Conservation (phyloP, 2,113 vertebrate genomes). For the Opisthocomus hoazin region DNA sequence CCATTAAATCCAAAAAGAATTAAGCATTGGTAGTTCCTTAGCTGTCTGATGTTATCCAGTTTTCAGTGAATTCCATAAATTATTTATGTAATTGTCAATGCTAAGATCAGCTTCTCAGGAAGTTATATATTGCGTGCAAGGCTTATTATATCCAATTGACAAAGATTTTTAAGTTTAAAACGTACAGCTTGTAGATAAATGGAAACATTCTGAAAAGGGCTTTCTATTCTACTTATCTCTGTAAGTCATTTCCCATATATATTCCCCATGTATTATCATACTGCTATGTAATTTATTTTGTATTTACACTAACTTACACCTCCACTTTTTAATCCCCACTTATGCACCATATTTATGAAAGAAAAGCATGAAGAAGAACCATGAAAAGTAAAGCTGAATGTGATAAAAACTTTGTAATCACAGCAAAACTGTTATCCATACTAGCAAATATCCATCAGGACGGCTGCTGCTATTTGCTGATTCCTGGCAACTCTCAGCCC, state of each 20-base stretch:
- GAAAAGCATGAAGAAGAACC: background rate
- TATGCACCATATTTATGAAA: background rate
- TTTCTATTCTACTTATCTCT: background rate
- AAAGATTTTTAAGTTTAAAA: slow-evolving; percentile 3
- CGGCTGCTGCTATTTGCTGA: background rate
- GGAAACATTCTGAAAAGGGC: background rate
- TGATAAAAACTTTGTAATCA: background rate
- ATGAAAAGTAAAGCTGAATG: background rate
- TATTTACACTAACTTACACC: background rate
- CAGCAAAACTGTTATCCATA: background rate
- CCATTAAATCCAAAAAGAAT: background rate
- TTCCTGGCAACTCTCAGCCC: background rate
- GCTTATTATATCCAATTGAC: background rate
- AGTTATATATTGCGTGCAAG: background rate
- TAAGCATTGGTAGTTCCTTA: background rate
- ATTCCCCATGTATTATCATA: background rate
- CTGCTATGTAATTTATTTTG: background rate
- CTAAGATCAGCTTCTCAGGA: background rate
- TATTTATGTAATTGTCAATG: background rate
- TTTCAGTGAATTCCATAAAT: background rate
- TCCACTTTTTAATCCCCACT: background rate
- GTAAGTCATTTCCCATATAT: background rate
- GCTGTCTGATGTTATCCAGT: background rate
- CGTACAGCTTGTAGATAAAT: background rate
- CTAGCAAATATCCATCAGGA: background rate